phyloP scores from a whole-genome alignment of 1,140 invertebrate genomes.

The Atta cephalotes region DNA sequence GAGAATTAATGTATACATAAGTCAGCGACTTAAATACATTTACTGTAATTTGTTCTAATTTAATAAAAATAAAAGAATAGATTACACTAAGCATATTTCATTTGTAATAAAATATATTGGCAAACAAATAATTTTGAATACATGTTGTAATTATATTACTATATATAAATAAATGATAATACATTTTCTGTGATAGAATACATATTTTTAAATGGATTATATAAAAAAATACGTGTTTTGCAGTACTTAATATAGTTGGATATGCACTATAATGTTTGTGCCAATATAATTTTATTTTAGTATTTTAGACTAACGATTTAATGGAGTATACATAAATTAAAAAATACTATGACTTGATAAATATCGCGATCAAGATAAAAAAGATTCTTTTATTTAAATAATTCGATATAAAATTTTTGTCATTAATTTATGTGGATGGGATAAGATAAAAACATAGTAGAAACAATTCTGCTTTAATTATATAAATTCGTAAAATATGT shows the following conservation, averaged over 20 bases:
- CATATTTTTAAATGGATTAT: neutral
- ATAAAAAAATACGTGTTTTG: neutral
- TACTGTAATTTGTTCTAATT: slow-evolving; percentile 1
- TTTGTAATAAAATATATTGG: neutral
- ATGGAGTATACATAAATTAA: neutral
- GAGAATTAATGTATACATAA: neutral
- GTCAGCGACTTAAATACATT: slow-evolving; percentile 13
- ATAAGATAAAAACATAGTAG: slow-evolving; percentile 28
- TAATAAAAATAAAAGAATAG: neutral
- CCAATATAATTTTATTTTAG: neutral
- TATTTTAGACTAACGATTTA: neutral
- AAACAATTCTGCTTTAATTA: slow-evolving; percentile 67
- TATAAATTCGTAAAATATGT: slow-evolving; percentile 66
- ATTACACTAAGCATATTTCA: neutral
- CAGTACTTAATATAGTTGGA: neutral
- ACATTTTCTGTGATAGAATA: neutral
- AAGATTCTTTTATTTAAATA: neutral
- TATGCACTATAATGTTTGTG: neutral
- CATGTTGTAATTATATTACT: neutral
- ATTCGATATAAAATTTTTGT: neutral
- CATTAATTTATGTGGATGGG: neutral
- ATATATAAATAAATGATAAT: neutral
- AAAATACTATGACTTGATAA: neutral
- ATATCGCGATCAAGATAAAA: neutral
- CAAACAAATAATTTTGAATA: neutral